Percentiles rank a stretch among this genome's conserved stretches.
These are phyloP conservation scores for Melanogrammus aeglefinus DNA, from an alignment of 2,797 vertebrate genomes.

Conservation along the genomic window DNA sequence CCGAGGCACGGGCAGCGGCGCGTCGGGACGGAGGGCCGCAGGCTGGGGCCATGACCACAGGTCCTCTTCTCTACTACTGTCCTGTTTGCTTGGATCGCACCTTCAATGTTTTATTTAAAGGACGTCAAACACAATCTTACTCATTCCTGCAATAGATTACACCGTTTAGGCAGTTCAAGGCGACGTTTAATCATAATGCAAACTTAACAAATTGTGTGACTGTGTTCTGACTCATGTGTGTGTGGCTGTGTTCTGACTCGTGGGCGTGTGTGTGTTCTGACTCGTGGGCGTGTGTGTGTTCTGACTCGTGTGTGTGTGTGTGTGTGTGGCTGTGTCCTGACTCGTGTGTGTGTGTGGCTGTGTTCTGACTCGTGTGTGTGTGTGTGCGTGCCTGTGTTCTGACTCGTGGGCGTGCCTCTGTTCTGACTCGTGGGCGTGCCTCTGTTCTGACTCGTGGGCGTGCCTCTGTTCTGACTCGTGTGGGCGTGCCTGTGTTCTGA, in stretches of 20 bases:
- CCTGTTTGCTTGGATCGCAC: not conserved
- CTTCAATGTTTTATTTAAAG: not conserved
- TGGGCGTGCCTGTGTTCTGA: too few relatives aligned
- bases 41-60: slow-evolving; percentile 48
- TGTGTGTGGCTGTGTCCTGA: too few relatives aligned
- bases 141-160: not conserved
- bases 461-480: too few relatives aligned
- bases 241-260: too few relatives aligned
- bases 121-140: not conserved
- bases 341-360: too few relatives aligned
- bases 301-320: not conserved
- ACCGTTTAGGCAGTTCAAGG: not conserved
- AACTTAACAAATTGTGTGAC: not conserved
- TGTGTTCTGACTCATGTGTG: not conserved
- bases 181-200: not conserved
- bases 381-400: too few relatives aligned
- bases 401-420: too few relatives aligned
- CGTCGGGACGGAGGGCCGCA: slow-evolving; percentile 18
- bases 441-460: too few relatives aligned
- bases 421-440: too few relatives aligned
- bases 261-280: not conserved
- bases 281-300: too few relatives aligned
- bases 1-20: not conserved
- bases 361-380: too few relatives aligned
- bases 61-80: slow-evolving; percentile 40